phyloP scores from a whole-genome alignment of 2,797 vertebrate species.

The Myotis planiceps region DNA sequence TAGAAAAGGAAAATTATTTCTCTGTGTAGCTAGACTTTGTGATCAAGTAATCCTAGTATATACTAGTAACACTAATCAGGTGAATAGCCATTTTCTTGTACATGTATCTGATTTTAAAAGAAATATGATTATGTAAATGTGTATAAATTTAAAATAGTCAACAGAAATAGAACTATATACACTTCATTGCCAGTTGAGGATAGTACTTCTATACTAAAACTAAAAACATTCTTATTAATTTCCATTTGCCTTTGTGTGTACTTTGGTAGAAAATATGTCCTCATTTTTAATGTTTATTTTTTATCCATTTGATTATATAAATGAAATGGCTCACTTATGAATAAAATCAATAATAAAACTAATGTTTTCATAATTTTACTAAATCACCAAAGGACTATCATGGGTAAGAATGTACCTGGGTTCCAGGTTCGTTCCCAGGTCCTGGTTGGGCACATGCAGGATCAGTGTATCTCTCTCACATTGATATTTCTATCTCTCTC shows the following conservation, averaged over 20 bases:
- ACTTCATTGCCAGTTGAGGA: not conserved
- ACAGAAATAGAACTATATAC: not conserved
- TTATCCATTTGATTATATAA: slow-evolving; percentile 40
- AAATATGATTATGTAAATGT: not conserved
- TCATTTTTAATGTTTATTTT: slow-evolving; percentile 13
- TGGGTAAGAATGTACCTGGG: not conserved
- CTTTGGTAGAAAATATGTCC: slow-evolving; percentile 59
- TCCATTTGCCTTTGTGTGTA: slow-evolving; percentile 8
- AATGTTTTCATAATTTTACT: slow-evolving; percentile 45
- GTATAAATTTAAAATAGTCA: slow-evolving; percentile 24
- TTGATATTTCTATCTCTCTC: not conserved
- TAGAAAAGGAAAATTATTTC: not conserved
- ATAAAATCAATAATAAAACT: slow-evolving; percentile 55
- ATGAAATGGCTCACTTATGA: slow-evolving; percentile 40
- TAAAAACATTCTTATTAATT: slow-evolving; percentile 23
- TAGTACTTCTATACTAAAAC: slow-evolving; percentile 24
- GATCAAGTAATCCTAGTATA: not conserved
- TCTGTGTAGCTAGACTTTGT: not conserved
- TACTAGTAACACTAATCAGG: not conserved
- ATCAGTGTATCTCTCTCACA: not conserved
- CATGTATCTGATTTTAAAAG: not conserved
- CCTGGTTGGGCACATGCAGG: not conserved
- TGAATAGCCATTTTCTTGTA: not conserved
- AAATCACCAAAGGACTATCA: slow-evolving; percentile 27
- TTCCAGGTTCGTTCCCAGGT: not conserved